Conservation (phyloP, 2,888 invertebrate genomes). For the Neoascia interrupta region DNA sequence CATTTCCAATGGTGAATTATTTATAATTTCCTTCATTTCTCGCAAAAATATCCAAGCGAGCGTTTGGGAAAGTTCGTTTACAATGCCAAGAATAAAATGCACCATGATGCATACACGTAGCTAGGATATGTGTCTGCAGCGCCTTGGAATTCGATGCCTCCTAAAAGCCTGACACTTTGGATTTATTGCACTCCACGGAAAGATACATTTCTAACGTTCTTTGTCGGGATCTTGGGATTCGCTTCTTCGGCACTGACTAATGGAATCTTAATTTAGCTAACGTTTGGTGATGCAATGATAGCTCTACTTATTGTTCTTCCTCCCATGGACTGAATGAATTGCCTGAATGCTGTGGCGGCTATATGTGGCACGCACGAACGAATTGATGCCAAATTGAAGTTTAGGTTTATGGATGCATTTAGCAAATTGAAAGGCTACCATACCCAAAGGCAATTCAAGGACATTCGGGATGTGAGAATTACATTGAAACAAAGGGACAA, state of each 20-base stretch:
- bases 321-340: not conserved
- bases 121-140: slow-evolving; percentile 10
- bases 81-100: slow-evolving; percentile 64
- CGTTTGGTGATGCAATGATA: slow-evolving; percentile 63
- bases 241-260: slow-evolving; percentile 72
- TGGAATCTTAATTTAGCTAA: slow-evolving; percentile 79
- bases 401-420: slow-evolving; percentile 57
- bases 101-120: slow-evolving; percentile 4
- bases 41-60: slow-evolving; percentile 62
- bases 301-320: slow-evolving; percentile 33
- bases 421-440: slow-evolving; percentile 41
- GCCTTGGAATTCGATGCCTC: slow-evolving; percentile 65
- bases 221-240: slow-evolving; percentile 55
- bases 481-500: no score
- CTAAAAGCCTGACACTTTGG: slow-evolving; percentile 76
- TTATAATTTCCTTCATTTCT: slow-evolving; percentile 70
- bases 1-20: slow-evolving; percentile 64
- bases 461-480: slow-evolving; percentile 32
- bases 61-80: slow-evolving; percentile 42
- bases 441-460: slow-evolving; percentile 46
- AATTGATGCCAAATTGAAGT: slow-evolving; percentile 62
- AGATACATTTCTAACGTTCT: slow-evolving; percentile 78
- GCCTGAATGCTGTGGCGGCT: not conserved
- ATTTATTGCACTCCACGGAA: slow-evolving; percentile 76
- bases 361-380: slow-evolving; percentile 15